These are phyloP conservation scores for Ahaetulla prasina DNA, from an alignment of 2,113 vertebrate genomes.

Conservation along the genomic window DNA sequence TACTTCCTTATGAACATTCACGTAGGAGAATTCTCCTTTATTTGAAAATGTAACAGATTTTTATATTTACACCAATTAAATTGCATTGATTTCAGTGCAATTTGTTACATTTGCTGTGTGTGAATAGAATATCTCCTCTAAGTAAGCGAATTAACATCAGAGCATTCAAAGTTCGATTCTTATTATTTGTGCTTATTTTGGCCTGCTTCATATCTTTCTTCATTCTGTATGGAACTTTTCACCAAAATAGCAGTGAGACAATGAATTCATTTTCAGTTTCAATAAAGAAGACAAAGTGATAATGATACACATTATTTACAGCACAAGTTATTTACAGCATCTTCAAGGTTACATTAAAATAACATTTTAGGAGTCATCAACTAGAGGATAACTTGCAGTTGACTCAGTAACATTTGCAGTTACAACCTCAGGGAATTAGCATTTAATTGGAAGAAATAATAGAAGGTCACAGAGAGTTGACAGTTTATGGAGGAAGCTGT, in stretches of 20 bases:
- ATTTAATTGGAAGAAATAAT: background rate
- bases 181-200: background rate
- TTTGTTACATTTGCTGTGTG: background rate
- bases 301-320: background rate
- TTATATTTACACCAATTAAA: background rate
- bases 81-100: background rate
- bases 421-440: background rate
- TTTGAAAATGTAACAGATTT: background rate
- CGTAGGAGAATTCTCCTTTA: background rate
- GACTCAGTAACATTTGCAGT: background rate
- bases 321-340: background rate
- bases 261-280: background rate
- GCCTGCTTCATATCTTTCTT: background rate
- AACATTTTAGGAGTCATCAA: background rate
- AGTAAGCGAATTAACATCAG: accelerated
- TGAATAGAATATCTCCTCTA: background rate
- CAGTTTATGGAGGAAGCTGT: background rate
- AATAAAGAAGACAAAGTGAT: background rate
- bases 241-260: background rate
- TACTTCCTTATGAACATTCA: background rate
- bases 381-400: background rate
- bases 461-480: background rate
- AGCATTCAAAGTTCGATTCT: background rate
- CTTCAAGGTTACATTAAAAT: background rate
- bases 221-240: background rate